Evolutionary conservation across 2,113 vertebrate genomes (phyloP), one percentile per base, ranked within the genome.

Genomic region (Odocoileus hemionus): DNA sequence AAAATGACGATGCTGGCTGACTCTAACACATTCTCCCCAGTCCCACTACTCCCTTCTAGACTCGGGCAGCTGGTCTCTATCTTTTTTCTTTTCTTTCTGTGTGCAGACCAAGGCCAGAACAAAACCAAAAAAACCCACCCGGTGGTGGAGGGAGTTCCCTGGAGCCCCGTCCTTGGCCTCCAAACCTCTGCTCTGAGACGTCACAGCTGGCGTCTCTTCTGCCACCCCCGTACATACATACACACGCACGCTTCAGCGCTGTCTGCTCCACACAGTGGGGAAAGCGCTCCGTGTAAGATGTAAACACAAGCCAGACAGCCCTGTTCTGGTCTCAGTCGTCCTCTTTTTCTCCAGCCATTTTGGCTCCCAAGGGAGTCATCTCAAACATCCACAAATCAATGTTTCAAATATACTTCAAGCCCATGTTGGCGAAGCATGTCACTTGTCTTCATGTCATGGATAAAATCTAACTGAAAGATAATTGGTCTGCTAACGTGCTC

Each of bases 281-380:
- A 43, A 36, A 52, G 9, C 6, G 7, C 86, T 21, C 86, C 0
- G 0, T 1, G 2, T 2, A 70, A 78, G 45, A 78, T 3, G 25
- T 39, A 70, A 82, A 97, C 45, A 79, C 14, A 60, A 28, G 33
- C 12, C 79, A 82, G 52, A 76, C 47, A 80, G 85, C 61, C 28
- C 87, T 86, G 60, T 79, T 70, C 96, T 92, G 74, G 88, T 93
- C 87, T 92, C 52, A 94, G 92, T 36, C 2, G 43, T 74, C 30
- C 26, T 76, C 78, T 95, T 91, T 92, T 55, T 70, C 74, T 87
- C 60, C 89, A 89, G 64, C 78, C 93, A 79, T 80, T 84, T 60
- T 79, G 64, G 95, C 94, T 98, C 93, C 97, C 95, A 70, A 82
- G 79, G 85, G 93, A 94, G 43, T 97, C 95, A 97, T 88, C 97